Conservation (phyloP, 2,888 invertebrate genomes). For the Tenthredo livida region DNA sequence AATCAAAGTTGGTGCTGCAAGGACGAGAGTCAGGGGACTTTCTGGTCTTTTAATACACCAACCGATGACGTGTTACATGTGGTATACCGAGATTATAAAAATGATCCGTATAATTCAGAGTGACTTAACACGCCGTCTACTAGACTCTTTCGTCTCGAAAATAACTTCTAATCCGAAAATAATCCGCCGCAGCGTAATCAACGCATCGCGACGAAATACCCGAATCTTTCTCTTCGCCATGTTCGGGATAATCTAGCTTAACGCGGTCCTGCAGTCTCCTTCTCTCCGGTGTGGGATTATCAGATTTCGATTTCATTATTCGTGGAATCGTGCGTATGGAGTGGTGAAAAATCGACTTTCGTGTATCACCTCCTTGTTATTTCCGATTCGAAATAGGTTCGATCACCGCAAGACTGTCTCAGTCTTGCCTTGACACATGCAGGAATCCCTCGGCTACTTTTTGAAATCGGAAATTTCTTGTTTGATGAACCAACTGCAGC, state of each 20-base stretch:
- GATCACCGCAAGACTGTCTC: background rate
- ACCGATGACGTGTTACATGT: slow-evolving; percentile 22
- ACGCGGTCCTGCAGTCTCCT: background rate
- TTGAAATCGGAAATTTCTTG: background rate
- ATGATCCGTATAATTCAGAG: slow-evolving; percentile 37
- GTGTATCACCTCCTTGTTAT: background rate
- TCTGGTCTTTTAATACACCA: slow-evolving; percentile 11
- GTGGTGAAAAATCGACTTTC: background rate
- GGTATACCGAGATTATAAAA: slow-evolving; percentile 23
- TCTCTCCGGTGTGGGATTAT: background rate
- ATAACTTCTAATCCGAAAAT: slow-evolving; percentile 46
- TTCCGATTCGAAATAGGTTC: background rate
- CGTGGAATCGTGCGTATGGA: background rate
- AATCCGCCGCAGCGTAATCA: background rate
- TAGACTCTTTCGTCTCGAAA: slow-evolving; percentile 14
- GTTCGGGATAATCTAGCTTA: background rate
- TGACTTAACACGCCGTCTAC: background rate
- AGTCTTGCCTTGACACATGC: background rate
- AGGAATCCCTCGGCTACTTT: background rate
- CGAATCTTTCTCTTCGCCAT: background rate
- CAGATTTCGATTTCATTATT: background rate
- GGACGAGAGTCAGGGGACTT: background rate
- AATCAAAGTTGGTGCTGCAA: background rate
- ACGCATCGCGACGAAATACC: background rate
- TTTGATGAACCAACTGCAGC: background rate